Conservation (phyloP, 2,888 invertebrate species). For the Thera obeliscata region DNA sequence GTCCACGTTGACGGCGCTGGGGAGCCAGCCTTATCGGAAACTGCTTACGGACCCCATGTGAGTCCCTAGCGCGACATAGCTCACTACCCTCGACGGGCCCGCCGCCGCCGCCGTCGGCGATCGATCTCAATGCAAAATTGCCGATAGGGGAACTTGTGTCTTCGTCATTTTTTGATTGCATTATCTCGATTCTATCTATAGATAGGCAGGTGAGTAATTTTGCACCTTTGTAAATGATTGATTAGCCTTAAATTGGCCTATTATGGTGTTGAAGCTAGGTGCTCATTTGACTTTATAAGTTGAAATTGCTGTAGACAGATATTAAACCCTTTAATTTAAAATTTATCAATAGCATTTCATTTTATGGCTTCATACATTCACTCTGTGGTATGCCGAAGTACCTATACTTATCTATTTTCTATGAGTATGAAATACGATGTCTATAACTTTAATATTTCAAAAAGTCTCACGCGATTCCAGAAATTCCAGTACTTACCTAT, state of each 20-base stretch:
- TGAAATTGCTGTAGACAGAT: too few relatives aligned
- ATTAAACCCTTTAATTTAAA: too few relatives aligned
- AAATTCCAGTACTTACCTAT: too few relatives aligned
- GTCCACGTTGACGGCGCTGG: constrained; percentile 55
- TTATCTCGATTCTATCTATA: constrained; percentile 51
- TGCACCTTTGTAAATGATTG: constrained; percentile 40
- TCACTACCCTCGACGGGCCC: constrained; percentile 53
- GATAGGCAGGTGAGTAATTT: constrained; percentile 45
- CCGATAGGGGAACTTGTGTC: constrained; percentile 73
- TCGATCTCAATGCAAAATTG: constrained; percentile 82
- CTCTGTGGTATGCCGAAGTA: too few relatives aligned
- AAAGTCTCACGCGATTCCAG: too few relatives aligned
- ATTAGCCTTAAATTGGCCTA: constrained; percentile 9
- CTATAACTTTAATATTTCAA: too few relatives aligned
- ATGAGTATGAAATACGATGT: too few relatives aligned
- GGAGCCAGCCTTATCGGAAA: constrained; percentile 84
- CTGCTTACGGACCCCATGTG: constrained; percentile 83
- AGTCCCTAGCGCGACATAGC: constrained; percentile 79
- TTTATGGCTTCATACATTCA: too few relatives aligned
- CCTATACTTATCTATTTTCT: too few relatives aligned
- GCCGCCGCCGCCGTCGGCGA: constrained; percentile 58
- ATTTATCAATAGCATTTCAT: too few relatives aligned
- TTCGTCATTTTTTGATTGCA: constrained; percentile 73
- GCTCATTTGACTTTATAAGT: not conserved
- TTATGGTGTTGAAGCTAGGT: constrained; percentile 18